phyloP scores from a whole-genome alignment of 2,113 vertebrate species.

The Rhagologus leucostigma region DNA sequence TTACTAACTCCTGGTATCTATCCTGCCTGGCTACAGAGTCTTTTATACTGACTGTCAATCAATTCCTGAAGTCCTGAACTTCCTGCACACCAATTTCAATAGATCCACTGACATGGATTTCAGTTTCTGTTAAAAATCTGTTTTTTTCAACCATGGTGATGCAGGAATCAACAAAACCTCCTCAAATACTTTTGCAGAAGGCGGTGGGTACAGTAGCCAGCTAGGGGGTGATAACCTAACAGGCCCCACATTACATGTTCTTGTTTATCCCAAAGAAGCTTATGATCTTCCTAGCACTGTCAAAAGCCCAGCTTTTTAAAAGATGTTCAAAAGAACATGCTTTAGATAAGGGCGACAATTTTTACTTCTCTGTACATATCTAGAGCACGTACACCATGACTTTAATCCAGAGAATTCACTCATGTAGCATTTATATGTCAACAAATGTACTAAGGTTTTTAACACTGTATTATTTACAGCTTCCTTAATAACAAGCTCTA shows the following conservation, averaged over 20 bases:
- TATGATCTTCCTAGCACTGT: not conserved
- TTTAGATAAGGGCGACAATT: not conserved
- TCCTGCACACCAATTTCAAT: not conserved
- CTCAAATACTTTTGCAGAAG: not conserved
- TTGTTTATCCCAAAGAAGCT: not conserved
- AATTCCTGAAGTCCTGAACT: not conserved
- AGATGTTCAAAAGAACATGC: not conserved
- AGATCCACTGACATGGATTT: not conserved
- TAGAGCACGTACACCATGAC: not conserved
- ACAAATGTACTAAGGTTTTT: not conserved
- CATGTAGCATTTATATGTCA: not conserved
- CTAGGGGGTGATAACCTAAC: not conserved
- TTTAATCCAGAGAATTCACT: not conserved
- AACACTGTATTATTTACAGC: not conserved
- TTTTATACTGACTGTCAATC: not conserved
- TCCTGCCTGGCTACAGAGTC: not conserved
- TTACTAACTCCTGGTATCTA: not conserved
- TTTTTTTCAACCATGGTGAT: accelerated
- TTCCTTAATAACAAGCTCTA: not conserved
- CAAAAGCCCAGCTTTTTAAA: not conserved
- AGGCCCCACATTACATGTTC: not conserved
- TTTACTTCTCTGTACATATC: not conserved
- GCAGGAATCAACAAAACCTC: not conserved
- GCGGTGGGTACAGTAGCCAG: not conserved
- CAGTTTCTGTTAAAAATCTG: not conserved